Evolutionary conservation across 2,113 vertebrate genomes (phyloP), one percentile per base, ranked within the genome.

Genomic region (Centrocercus urophasianus): DNA sequence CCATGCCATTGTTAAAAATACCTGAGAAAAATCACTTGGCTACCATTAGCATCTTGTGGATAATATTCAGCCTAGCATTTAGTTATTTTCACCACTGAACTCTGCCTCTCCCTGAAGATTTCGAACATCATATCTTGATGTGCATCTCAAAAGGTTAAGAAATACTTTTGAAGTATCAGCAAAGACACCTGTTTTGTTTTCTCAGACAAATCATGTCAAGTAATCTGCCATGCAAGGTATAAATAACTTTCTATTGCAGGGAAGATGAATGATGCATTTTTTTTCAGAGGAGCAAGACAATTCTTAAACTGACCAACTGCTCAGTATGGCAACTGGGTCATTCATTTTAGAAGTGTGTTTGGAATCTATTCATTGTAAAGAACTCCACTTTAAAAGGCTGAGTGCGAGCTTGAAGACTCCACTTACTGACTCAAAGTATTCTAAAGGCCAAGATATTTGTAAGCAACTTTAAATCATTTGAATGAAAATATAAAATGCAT

Each of bases 311-410:
- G 79, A 86, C 52, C 71, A 95, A 36, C 7, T 40, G n/a, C 84
- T 93, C 57, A 73, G 42, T n/a, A 17, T 83, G 75, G 63, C 75
- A 86, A 43, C 59, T 96, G 18, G 13, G 42, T 69, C 54, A 64
- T 22, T 91, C 65, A 43, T 78, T 88, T 60, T 5, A 13, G 87
- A 81, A 92, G 95, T 96, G 50, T 72, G 45, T 71, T 89, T 84
- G 86, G 34, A 89, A 96, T 67, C 36, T 93, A 73, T 84, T 87
- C 32, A 42, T 61, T 56, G 32, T 85, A 89, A 97, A 96, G 84
- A 92, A 65, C 57, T 89, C 45, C 63, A 43, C 87, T 96, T 93
- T 47, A 75, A 34, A 73, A 92, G 94, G 76, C 69, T 93, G 79
- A 96, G 75, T 63, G 27, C 85, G 75, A 96, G 59, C 64, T 85